A percentile compares a stretch with the other conserved stretches of the same genome.
These are phyloP conservation scores for Charanyca ferruginea DNA, from an alignment of 2,888 invertebrate genomes.

Conservation along the genomic window DNA sequence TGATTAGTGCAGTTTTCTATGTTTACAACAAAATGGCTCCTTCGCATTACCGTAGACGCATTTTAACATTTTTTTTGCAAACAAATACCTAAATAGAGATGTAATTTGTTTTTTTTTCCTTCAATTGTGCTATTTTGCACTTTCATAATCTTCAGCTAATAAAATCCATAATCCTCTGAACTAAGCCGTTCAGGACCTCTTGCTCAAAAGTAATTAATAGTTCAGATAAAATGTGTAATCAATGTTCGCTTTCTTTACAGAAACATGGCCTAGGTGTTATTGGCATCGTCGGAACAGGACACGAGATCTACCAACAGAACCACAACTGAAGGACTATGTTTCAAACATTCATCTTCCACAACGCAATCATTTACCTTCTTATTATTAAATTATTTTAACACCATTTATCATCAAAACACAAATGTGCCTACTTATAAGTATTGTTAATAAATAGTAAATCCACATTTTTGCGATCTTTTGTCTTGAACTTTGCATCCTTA, in stretches of 20 bases:
- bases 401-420: background rate
- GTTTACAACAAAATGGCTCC: no score
- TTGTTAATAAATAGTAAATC: conserved; percentile 11
- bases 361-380: background rate
- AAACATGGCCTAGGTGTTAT: conserved; percentile 41
- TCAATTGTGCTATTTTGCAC: no score
- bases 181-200: no score
- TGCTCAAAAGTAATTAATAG: no score
- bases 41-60: no score
- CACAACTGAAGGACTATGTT: conserved; percentile 10
- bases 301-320: conserved; percentile 39
- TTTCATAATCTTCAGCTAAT: no score
- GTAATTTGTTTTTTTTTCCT: no score
- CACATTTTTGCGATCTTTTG: background rate
- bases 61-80: no score
- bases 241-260: conserved; percentile 13
- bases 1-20: background rate
- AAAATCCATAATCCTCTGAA: no score
- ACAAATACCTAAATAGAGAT: no score
- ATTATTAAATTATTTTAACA: background rate
- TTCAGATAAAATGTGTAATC: background rate
- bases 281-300: conserved; percentile 40
- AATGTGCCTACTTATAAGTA: background rate
- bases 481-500: background rate
- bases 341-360: no score